Base-by-base conservation (phyloP, 2,797 vertebrate species). In the Poeciliopsis paucimaculata region DNA sequence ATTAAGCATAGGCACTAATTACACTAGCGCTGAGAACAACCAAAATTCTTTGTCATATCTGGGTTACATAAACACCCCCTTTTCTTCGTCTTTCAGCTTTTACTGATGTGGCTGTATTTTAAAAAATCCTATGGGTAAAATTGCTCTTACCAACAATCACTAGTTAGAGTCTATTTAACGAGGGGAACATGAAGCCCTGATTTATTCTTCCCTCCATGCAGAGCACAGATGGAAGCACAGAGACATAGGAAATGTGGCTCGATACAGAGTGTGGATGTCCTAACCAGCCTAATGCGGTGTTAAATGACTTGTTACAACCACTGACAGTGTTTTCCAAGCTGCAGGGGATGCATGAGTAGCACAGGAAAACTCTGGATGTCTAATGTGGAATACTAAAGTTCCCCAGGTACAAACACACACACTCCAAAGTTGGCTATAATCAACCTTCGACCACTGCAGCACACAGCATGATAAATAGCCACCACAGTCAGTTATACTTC, bases 401-500 rank as follows among this genome's bases (percentile, higher is more conserved):
- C 49, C 68, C 74, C 83, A 62, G 55, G 80, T 73, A 80, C 47
- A 89, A 31, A 74, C 26, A 74, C 49, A 51, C 68, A 83, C 72
- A 77, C 73, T 39, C 79, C 77, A 85, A 81, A 84, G 80, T 90
- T 91, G 82, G 82, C 80, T 84, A 76, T 81, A 89, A 91, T 91
- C 87, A 90, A 92, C 88, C 85, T 77, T 88, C 31, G 76, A 83
- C 90, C 88, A 92, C 91, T 93, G 94, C 92, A 84, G 91, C 85
- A 87, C 82, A 72, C 90, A 89, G 87, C 74, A 91, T 93, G 93
- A 94, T 93, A 90, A 93, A 94, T 90, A 91, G 90, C 91, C 89
- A 80, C 68, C 90, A 92, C 84, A 90, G 87, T 85, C 90, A 85
- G 89, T 87, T 89, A 89, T 92, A 92, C 87, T 92, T 92, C 89